These are phyloP conservation scores for Sminthurides bifidus DNA, from an alignment of 1,140 invertebrate species.

Conservation along the genomic window DNA sequence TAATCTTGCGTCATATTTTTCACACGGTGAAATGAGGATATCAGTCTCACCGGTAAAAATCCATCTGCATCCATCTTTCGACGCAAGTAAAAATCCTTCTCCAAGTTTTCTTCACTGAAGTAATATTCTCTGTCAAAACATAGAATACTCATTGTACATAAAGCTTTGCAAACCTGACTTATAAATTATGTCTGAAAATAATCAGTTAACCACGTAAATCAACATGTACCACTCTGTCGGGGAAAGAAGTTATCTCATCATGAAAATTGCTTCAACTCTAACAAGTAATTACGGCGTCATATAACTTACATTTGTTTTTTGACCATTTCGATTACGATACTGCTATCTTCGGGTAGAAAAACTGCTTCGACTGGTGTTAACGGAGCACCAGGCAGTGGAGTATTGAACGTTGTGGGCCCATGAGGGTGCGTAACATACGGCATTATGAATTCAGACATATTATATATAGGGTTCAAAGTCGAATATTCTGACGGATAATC, in stretches of 20 bases:
- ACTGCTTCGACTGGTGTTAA: constrained; percentile 8
- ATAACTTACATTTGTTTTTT: constrained; percentile 18
- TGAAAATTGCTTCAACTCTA: neutral
- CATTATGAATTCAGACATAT: constrained; percentile 28
- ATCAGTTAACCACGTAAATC: neutral
- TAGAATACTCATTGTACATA: constrained; percentile 3
- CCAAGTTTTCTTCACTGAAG: constrained; percentile 93
- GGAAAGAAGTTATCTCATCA: neutral
- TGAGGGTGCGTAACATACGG: constrained; percentile 25
- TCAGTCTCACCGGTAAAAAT: constrained; percentile 79
- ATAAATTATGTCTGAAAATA: neutral
- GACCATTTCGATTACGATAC: constrained; percentile 7
- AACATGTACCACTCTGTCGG: neutral
- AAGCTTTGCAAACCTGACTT: neutral
- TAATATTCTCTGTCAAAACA: constrained; percentile 69
- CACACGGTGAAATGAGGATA: constrained; percentile 91
- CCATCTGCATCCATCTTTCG: constrained; percentile 92
- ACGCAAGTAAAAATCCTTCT: constrained; percentile 89
- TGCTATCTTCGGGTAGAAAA: constrained; percentile 7
- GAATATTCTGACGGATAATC: constrained; percentile 24
- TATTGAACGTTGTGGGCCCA: constrained; percentile 8
- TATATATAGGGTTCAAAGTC: constrained; percentile 21
- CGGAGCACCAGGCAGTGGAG: constrained; percentile 8
- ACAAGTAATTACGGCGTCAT: neutral
- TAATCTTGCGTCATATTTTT: constrained; percentile 75